These are phyloP conservation scores for Neotoma lepida DNA, from an alignment of 2,113 vertebrate species.

Conservation along the genomic window DNA sequence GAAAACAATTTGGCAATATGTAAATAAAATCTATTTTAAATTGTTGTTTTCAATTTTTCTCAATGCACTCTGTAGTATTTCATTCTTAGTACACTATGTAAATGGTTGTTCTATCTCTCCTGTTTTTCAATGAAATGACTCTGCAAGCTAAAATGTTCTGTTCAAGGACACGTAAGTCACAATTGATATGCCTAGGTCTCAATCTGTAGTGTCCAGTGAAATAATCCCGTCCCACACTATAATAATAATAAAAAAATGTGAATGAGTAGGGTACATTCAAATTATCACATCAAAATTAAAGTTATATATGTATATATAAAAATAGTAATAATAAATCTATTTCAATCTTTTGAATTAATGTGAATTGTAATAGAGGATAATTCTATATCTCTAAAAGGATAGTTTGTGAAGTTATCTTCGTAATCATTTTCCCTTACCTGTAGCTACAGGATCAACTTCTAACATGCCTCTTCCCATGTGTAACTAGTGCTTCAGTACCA, in stretches of 20 bases:
- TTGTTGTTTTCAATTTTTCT: neutral
- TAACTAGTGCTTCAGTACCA: neutral
- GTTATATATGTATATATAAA: neutral
- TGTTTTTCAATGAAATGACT: conserved; percentile 4
- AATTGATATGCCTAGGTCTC: neutral
- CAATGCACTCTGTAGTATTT: neutral
- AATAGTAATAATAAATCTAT: neutral
- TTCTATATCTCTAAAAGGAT: neutral
- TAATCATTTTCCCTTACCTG: neutral
- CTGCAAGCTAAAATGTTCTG: neutral
- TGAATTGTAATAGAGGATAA: neutral
- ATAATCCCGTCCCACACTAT: neutral
- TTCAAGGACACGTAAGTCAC: neutral
- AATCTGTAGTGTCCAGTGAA: neutral
- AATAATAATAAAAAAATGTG: neutral
- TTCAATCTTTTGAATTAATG: neutral
- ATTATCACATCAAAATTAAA: neutral
- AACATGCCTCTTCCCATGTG: neutral
- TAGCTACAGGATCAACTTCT: neutral
- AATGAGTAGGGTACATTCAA: neutral
- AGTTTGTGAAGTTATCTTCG: neutral
- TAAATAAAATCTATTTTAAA: conserved; percentile 27
- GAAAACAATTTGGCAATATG: conserved; percentile 22
- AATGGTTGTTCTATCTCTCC: neutral
- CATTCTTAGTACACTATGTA: neutral